Conservation (phyloP, 2,797 vertebrate species). For the Parauchenoglanis ngamensis region DNA sequence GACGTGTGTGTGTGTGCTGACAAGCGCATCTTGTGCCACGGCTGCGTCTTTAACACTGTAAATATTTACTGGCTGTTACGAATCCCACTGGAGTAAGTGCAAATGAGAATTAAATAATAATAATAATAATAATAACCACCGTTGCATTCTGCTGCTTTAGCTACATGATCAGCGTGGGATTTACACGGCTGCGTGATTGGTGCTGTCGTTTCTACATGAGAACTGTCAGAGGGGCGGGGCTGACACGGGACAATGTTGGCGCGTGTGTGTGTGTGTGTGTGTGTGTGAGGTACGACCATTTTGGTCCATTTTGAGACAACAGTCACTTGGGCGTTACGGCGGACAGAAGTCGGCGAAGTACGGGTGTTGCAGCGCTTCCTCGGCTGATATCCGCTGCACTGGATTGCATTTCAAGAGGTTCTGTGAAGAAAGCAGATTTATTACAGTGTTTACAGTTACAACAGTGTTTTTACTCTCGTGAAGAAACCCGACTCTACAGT, state of each 20-base stretch:
- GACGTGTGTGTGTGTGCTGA: background rate
- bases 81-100: background rate
- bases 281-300: conserved; percentile 57
- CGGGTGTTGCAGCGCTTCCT: conserved; percentile 86
- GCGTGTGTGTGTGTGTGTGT: no score
- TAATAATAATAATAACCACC: background rate
- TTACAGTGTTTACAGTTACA: background rate
- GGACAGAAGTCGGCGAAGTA: conserved; percentile 86
- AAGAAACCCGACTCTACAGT: background rate
- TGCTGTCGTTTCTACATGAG: background rate
- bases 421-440: conserved; percentile 64
- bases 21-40: no score
- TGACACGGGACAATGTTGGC: background rate
- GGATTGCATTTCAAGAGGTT: conserved; percentile 93
- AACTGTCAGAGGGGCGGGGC: background rate
- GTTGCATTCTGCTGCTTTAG: background rate
- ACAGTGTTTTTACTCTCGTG: background rate
- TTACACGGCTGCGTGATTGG: background rate
- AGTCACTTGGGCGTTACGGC: conserved; percentile 66
- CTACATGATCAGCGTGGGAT: background rate
- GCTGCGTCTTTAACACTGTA: background rate
- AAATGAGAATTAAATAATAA: conserved; percentile 13
- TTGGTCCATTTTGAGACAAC: conserved; percentile 46
- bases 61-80: background rate
- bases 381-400: conserved; percentile 89